Evolutionary conservation across 2,888 invertebrate genomes (phyloP).

Genomic region (Plebejus argus): DNA sequence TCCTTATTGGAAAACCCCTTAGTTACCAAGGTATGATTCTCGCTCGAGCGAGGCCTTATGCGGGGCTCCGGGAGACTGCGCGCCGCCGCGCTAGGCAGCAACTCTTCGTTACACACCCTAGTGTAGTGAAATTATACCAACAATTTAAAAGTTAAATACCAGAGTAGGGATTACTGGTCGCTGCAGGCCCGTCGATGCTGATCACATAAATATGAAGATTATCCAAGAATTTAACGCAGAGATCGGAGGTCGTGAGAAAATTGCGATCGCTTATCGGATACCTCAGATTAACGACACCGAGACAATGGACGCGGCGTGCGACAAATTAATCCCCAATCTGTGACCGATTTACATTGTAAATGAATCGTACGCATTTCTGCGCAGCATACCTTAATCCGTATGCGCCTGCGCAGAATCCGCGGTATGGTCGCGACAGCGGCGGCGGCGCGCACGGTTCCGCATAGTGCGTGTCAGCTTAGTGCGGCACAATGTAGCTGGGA

Average conservation of each 20-base stretch:
- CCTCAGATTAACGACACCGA: background rate
- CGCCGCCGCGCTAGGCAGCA: no score
- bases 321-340: background rate
- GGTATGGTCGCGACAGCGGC: background rate
- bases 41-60: no score
- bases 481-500: background rate
- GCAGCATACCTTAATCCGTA: background rate
- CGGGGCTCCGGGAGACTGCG: no score
- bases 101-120: no score
- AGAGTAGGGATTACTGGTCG: no score
- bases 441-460: background rate
- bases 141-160: no score
- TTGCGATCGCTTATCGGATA: background rate
- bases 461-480: background rate
- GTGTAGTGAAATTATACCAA: no score
- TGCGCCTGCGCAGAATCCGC: conserved; percentile 8
- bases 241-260: background rate
- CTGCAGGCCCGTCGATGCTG: no score
- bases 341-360: background rate
- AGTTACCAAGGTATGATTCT: no score
- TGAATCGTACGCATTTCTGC: background rate
- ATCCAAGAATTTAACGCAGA: no score
- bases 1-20: no score
- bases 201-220: no score
- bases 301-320: background rate